Evolutionary conservation across 2,797 vertebrate genomes (phyloP), one percentile per base, ranked within the genome.

Genomic region (Manis crassicaudata): DNA sequence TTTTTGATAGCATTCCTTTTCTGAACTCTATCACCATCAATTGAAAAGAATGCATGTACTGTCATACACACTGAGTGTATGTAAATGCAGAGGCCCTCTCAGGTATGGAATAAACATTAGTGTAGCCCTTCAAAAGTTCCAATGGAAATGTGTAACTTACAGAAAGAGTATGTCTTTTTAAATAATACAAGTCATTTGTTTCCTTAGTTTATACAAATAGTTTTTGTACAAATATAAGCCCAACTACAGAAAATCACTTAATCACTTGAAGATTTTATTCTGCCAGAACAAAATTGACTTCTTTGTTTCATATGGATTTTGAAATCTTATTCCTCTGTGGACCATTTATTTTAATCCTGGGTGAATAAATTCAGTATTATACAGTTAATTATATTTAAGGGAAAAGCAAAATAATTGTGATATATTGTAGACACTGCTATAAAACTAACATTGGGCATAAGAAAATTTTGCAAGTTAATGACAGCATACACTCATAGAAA

Each of bases 261-360:
- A 76, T 82, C 68, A 85, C 27, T 58, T 82, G 5, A 68, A 93
- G 84, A 94, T 96, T 96, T 96, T 63, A 68, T 96, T 89, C 83
- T 80, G 27, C n/a, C 37, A 85, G 67, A 37, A 80, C 89, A 92
- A 86, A 81, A 52, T 2, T 65, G 52, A 89, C 23, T 87, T 82
- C 25, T 46, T 95, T 92, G 25, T 65, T 46, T 92, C 73, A 68
- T 50, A 81, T 70, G 32, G n/a, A 94, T 91, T 96, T 96, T 94
- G 46, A 91, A 94, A 92, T 75, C 94, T 88, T 77, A 85, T 68
- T 90, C 43, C 25, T 88, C 60, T 77, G 20, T 68, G 52, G 62
- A 68, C 7, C 29, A 82, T 92, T 96, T 93, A 87, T 94, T 92
- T 96, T 97, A 60, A 96, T 95, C 85, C 73, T 92, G 7, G 50